phyloP scores from a whole-genome alignment of 35 echinoderm and acorn worm species.

The Heliocidaris tuberculata region DNA sequence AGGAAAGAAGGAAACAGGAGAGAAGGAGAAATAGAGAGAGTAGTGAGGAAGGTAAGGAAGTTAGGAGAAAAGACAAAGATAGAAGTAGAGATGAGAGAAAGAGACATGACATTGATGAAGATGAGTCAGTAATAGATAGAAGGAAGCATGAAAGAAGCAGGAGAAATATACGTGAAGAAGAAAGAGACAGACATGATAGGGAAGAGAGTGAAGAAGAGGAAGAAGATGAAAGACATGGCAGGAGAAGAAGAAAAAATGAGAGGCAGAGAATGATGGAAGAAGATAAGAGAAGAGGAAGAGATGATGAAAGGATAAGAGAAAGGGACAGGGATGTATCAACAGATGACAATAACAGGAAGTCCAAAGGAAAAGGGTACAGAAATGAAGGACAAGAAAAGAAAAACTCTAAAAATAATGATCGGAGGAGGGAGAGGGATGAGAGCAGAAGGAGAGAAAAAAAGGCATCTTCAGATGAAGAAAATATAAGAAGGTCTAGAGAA shows the following conservation, averaged over 20 bases:
- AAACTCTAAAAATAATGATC: not conserved
- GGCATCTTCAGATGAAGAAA: not conserved
- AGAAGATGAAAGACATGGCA: not conserved
- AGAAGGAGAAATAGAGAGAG: not conserved
- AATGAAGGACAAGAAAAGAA: not conserved
- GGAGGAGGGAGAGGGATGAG: not conserved
- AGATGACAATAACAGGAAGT: not conserved
- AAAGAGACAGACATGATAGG: not conserved
- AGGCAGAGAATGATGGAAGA: not conserved
- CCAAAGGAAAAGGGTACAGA: not conserved
- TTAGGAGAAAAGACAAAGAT: slow-evolving; percentile 10
- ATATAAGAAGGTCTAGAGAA: too few species aligned
- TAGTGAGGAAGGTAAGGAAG: not conserved
- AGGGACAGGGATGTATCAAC: not conserved
- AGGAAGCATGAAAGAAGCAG: not conserved
- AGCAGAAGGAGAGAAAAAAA: not conserved
- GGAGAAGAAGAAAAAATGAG: not conserved
- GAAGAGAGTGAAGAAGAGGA: not conserved
- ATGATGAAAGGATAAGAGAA: not conserved
- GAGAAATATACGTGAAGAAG: not conserved
- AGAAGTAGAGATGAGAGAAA: not conserved
- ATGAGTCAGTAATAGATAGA: not conserved
- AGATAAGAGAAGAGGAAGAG: slow-evolving; percentile 27
- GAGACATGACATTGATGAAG: not conserved
- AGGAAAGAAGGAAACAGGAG: too few species aligned